Conservation (phyloP, 1,140 invertebrate genomes). For the Drosophila bifasciata region DNA sequence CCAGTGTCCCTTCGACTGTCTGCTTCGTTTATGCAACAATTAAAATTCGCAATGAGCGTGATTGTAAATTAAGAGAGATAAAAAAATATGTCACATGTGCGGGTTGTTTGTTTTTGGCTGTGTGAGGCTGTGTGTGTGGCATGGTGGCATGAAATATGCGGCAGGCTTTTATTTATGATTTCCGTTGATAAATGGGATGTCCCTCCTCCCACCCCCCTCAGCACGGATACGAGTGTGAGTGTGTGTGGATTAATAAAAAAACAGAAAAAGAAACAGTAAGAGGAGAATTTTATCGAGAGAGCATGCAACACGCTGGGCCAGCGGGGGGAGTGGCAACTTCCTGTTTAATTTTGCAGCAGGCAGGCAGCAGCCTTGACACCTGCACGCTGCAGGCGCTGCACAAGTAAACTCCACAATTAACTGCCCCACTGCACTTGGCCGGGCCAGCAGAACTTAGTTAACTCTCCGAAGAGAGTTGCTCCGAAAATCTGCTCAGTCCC, state of each 20-base stretch:
- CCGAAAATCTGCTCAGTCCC: background rate
- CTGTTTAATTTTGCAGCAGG: conserved; percentile 33
- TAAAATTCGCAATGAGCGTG: conserved; percentile 69
- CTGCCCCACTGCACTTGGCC: conserved; percentile 53
- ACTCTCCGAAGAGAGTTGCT: background rate
- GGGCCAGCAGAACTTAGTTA: conserved; percentile 63
- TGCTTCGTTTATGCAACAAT: conserved; percentile 73
- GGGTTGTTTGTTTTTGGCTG: conserved; percentile 23
- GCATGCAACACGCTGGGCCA: conserved; percentile 50
- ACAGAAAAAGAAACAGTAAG: conserved; percentile 2
- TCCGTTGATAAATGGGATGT: conserved; percentile 72
- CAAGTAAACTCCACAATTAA: conserved; percentile 57
- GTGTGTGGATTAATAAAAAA: conserved; percentile 43
- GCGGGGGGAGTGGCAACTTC: background rate
- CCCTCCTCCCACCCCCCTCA: conserved; percentile 5
- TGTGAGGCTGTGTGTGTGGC: background rate
- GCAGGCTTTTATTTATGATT: conserved; percentile 75
- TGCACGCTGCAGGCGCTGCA: conserved; percentile 17
- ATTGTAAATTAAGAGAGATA: conserved; percentile 79
- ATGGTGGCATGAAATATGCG: conserved; percentile 57
- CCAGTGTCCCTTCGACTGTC: conserved; percentile 22
- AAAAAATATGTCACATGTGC: conserved; percentile 63
- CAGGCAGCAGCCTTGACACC: conserved; percentile 55
- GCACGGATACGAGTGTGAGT: conserved; percentile 11
- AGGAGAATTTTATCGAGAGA: conserved; percentile 52